Percentiles rank a stretch among this genome's conserved stretches.
These are phyloP conservation scores for Athetis lepigone DNA, from an alignment of 2,888 invertebrate genomes.

Conservation along the genomic window DNA sequence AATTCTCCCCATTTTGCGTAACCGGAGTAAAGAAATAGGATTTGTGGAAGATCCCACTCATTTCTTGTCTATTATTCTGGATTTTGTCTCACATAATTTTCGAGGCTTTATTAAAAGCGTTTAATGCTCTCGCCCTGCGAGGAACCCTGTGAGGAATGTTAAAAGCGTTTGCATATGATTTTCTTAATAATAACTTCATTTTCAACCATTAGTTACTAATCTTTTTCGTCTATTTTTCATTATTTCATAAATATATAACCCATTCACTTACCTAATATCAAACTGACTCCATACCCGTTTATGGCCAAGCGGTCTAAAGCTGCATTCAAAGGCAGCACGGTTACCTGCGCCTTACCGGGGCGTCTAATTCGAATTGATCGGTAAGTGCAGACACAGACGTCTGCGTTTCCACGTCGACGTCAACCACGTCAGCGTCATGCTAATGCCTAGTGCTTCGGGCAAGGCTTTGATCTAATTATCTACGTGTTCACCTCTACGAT, in stretches of 20 bases:
- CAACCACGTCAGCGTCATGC: conserved; percentile 47
- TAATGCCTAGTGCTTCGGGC: conserved; percentile 52
- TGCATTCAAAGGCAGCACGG: conserved; percentile 61
- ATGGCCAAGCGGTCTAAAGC: conserved; percentile 19
- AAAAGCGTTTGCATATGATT: conserved; percentile 23
- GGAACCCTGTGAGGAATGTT: conserved; percentile 34
- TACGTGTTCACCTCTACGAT: conserved; percentile 13
- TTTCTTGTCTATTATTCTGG: conserved; percentile 69
- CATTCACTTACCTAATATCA: conserved; percentile 2
- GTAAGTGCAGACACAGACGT: conserved; percentile 62
- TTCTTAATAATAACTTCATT: not conserved
- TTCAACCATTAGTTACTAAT: not conserved
- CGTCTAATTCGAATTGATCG: conserved; percentile 65
- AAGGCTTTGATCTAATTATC: conserved; percentile 59
- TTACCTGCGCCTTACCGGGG: conserved; percentile 57
- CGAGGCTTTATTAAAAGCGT: conserved; percentile 61
- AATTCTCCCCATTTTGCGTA: conserved; percentile 70
- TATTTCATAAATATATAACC: conserved; percentile 4
- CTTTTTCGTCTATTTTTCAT: not conserved
- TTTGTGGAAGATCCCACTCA: conserved; percentile 69
- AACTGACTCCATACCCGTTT: conserved; percentile 20
- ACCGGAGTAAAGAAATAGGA: conserved; percentile 71
- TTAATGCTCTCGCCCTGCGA: conserved; percentile 62
- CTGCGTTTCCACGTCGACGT: conserved; percentile 46
- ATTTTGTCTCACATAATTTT: conserved; percentile 67